Conservation (phyloP, 2,888 invertebrate species). For the Luffia ferchaultella region DNA sequence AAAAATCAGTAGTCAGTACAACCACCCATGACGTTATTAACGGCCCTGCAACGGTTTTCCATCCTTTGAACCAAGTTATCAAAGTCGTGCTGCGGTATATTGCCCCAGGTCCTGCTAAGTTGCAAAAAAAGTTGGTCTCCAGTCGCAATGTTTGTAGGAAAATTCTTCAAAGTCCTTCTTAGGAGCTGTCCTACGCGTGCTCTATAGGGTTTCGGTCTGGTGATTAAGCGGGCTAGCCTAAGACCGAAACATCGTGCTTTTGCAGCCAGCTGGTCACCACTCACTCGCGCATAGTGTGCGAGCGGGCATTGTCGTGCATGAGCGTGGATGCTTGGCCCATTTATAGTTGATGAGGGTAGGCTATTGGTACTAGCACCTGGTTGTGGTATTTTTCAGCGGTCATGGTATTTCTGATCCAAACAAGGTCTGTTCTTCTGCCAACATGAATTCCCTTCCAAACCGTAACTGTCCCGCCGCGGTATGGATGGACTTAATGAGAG, state of each 20-base stretch:
- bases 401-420: too few species aligned
- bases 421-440: too few species aligned
- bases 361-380: too few species aligned
- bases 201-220: slow-evolving; percentile 1
- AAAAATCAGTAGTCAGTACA: too few species aligned
- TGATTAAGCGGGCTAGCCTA: slow-evolving; percentile 1
- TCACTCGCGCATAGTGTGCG: slow-evolving; percentile 6
- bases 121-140: too few species aligned
- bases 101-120: slow-evolving; percentile 8
- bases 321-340: slow-evolving; percentile 7
- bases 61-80: slow-evolving; percentile 7
- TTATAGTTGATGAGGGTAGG: too few species aligned
- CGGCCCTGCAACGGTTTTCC: slow-evolving; percentile 9
- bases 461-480: too few species aligned
- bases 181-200: slow-evolving; percentile 2
- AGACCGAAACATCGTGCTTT: not conserved
- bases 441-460: too few species aligned
- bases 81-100: slow-evolving; percentile 8
- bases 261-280: slow-evolving; percentile 6
- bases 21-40: too few species aligned
- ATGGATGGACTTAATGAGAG: too few species aligned
- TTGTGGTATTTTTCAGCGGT: too few species aligned
- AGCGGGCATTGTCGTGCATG: slow-evolving; percentile 8
- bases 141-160: slow-evolving; percentile 6
- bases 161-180: slow-evolving; percentile 5